A percentile compares a stretch with the other conserved stretches of the same genome.
phyloP scores from a whole-genome alignment of 2,113 vertebrate species.

The Campylorhamphus procurvoides region DNA sequence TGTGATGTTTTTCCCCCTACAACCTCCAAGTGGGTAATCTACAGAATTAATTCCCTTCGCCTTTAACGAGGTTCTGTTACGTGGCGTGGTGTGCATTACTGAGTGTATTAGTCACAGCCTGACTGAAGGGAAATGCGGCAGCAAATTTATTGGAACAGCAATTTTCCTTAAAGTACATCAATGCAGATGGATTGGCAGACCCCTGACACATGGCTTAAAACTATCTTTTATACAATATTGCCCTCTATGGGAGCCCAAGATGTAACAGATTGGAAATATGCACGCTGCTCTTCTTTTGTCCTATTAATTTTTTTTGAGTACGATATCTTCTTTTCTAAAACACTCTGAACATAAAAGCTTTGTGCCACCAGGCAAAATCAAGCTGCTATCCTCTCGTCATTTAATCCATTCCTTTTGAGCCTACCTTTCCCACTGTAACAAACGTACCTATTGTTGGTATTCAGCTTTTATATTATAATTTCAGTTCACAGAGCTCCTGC shows the following conservation, averaged over 20 bases:
- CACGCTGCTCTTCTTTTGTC: neutral
- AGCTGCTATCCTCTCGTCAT: neutral
- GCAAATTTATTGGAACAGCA: slow-evolving; percentile 58
- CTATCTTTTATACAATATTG: slow-evolving; percentile 80
- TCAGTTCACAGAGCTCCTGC: neutral
- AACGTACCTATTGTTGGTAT: neutral
- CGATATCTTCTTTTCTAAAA: neutral
- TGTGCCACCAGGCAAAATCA: neutral
- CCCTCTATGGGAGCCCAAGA: slow-evolving; percentile 77
- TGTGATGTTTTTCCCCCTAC: neutral
- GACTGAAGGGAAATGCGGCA: slow-evolving; percentile 41
- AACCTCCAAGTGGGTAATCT: neutral
- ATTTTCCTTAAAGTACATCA: slow-evolving; percentile 64
- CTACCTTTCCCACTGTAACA: neutral
- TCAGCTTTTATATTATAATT: neutral
- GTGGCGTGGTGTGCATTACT: slow-evolving; percentile 17
- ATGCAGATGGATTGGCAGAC: slow-evolving; percentile 60
- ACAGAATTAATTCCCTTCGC: slow-evolving; percentile 59
- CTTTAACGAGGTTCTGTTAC: slow-evolving; percentile 30
- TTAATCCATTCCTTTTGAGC: neutral
- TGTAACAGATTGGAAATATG: neutral
- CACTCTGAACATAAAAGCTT: neutral
- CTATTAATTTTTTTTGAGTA: neutral
- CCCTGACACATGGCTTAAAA: neutral
- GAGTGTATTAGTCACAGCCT: slow-evolving; percentile 58